Evolutionary conservation across 2,797 vertebrate genomes (phyloP).

Genomic region (Glossophaga mutica): DNA sequence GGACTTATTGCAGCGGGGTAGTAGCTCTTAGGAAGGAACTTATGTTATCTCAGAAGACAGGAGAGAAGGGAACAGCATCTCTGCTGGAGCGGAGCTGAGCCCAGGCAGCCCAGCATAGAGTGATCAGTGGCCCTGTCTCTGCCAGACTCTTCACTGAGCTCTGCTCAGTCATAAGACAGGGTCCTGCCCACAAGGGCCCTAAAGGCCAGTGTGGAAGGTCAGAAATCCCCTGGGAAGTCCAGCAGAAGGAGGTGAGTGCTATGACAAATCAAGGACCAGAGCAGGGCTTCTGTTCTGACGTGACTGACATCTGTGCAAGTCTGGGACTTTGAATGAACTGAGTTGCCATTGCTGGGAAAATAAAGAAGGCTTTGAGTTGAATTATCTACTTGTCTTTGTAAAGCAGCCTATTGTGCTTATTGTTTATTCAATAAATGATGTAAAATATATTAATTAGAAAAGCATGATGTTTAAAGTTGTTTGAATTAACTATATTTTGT

Average conservation of each 20-base stretch:
- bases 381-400: neutral
- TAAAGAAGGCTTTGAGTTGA: neutral
- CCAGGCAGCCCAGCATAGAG: neutral
- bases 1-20: neutral
- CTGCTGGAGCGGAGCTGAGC: neutral
- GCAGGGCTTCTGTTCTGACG: neutral
- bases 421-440: neutral
- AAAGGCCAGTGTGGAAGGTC: neutral
- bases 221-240: neutral
- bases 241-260: neutral
- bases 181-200: neutral
- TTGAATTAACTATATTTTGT: neutral
- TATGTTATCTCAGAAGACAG: neutral
- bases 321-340: neutral
- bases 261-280: neutral
- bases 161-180: neutral
- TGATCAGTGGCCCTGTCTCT: neutral
- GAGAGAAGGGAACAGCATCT: neutral
- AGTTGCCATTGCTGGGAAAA: neutral
- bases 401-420: neutral
- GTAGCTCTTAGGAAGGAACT: neutral
- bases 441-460: neutral
- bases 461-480: neutral
- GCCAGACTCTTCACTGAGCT: neutral
- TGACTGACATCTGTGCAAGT: neutral